Conservation (phyloP, 35 echinoderm and acorn worm genomes). For the Anneissia japonica region DNA sequence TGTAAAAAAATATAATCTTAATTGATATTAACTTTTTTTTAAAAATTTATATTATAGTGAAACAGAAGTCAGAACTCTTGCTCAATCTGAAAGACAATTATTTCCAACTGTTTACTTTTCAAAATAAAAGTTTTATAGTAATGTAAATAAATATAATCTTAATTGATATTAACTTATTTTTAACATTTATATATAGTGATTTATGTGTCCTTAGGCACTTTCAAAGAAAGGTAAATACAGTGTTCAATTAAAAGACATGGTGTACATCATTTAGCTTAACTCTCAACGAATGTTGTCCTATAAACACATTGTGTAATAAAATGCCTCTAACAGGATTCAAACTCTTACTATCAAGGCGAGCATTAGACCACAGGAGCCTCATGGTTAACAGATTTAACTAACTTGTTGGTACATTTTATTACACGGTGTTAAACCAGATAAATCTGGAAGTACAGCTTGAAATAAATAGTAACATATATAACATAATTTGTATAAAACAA, state of each 20-base stretch:
- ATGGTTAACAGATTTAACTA: no score
- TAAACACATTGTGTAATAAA: no score
- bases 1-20: not conserved
- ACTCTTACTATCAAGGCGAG: no score
- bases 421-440: no score
- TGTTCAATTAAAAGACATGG: no score
- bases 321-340: no score
- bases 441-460: not conserved
- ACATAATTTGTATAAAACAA: not conserved
- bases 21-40: not conserved
- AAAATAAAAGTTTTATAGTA: no score
- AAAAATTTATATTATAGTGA: conserved; percentile 9
- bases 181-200: not conserved
- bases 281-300: no score
- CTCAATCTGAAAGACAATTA: conserved; percentile 1
- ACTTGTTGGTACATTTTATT: no score
- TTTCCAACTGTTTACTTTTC: not conserved
- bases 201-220: not conserved
- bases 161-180: not conserved
- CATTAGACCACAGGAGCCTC: no score
- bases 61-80: conserved; percentile 8
- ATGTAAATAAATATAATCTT: not conserved
- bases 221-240: no score
- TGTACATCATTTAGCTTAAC: no score
- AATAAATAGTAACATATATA: not conserved